phyloP scores from a whole-genome alignment of 2,888 invertebrate species.

The Erynnis tages region DNA sequence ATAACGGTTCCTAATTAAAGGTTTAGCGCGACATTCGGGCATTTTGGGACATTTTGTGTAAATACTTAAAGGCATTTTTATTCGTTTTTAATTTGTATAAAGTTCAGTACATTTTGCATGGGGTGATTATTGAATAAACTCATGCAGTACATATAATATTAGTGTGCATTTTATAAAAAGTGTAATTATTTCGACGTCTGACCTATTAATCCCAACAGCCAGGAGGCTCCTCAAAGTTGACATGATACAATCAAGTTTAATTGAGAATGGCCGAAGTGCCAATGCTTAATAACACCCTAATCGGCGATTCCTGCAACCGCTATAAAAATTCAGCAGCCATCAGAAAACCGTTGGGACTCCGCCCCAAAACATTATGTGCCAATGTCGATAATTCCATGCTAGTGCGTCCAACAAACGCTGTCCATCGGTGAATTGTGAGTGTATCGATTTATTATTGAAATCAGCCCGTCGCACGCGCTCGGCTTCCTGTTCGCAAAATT shows the following conservation, averaged over 20 bases:
- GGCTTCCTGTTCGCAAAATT: slow-evolving; percentile 72
- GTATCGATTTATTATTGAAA: slow-evolving; percentile 79
- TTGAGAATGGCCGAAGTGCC: slow-evolving; percentile 44
- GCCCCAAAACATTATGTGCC: slow-evolving; percentile 63
- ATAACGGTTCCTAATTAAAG: slow-evolving; percentile 3
- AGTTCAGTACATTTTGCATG: no score
- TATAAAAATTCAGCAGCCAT: slow-evolving; percentile 60
- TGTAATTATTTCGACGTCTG: neutral
- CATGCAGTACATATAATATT: no score
- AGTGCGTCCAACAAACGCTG: slow-evolving; percentile 59
- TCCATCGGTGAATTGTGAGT: slow-evolving; percentile 58
- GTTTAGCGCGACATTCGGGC: neutral
- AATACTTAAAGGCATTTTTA: no score
- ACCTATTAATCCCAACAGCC: slow-evolving; percentile 34
- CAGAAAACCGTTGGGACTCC: slow-evolving; percentile 64
- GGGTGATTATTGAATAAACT: no score
- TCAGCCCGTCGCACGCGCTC: slow-evolving; percentile 65
- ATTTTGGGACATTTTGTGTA: neutral
- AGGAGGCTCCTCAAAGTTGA: slow-evolving; percentile 34
- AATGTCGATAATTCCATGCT: slow-evolving; percentile 72
- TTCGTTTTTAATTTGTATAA: no score
- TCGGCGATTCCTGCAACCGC: slow-evolving; percentile 60
- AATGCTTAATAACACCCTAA: slow-evolving; percentile 62
- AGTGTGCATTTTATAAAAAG: no score
- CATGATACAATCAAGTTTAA: slow-evolving; percentile 42